Percentiles rank a stretch among this genome's conserved stretches.
These are phyloP conservation scores for Coenonympha glycerion DNA, from an alignment of 2,888 invertebrate genomes.

Conservation along the genomic window DNA sequence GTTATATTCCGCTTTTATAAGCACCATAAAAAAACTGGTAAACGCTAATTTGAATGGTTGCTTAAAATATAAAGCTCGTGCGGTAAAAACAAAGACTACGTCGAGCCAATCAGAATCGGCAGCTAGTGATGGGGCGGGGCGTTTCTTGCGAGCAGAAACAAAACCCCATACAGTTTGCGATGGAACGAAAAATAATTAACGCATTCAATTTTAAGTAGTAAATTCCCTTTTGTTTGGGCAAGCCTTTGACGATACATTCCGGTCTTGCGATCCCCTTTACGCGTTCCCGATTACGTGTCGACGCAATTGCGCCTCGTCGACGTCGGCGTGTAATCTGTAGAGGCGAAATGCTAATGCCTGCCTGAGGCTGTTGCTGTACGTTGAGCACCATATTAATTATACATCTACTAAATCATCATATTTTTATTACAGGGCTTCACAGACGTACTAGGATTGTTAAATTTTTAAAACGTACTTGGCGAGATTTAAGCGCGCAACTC, in stretches of 20 bases:
- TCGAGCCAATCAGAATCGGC: constrained; percentile 57
- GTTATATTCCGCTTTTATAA: constrained; percentile 24
- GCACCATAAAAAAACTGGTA: constrained; percentile 26
- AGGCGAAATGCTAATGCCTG: neutral
- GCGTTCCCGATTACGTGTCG: constrained; percentile 10
- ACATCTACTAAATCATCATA: no score
- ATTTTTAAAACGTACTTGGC: no score
- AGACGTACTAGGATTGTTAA: no score
- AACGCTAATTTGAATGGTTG: constrained; percentile 41
- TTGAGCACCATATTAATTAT: no score
- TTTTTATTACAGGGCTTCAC: no score
- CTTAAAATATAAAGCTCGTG: constrained; percentile 53
- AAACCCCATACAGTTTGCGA: constrained; percentile 57
- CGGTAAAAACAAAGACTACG: constrained; percentile 57
- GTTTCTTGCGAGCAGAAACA: constrained; percentile 52
- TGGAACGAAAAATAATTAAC: constrained; percentile 59
- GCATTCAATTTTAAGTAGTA: constrained; percentile 44
- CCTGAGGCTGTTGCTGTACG: neutral
- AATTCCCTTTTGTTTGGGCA: constrained; percentile 28
- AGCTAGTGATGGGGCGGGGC: constrained; percentile 60
- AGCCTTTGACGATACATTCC: constrained; percentile 25
- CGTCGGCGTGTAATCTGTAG: neutral
- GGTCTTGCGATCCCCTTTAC: constrained; percentile 19
- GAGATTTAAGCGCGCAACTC: no score
- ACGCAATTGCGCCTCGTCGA: constrained; percentile 6